A percentile compares a stretch with the other conserved stretches of the same genome.
Evolutionary conservation across 1,140 invertebrate species (phyloP).

Genomic region (Cotesia typhae): DNA sequence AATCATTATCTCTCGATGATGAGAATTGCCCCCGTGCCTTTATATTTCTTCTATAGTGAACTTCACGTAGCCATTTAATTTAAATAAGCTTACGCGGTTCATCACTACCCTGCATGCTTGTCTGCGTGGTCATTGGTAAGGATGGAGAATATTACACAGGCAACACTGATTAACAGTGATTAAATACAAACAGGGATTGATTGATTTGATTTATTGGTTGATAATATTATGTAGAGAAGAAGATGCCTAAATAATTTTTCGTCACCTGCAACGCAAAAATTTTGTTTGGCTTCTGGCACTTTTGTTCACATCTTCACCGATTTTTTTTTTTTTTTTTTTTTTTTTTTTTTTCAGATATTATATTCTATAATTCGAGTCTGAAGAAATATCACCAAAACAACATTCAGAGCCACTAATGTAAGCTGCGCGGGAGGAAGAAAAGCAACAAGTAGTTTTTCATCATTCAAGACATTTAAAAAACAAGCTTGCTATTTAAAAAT

Average conservation of each 20-base stretch:
- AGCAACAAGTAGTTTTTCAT: too few species aligned
- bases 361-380: neutral
- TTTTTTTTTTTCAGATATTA: too few species aligned
- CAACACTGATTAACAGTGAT: neutral
- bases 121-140: constrained; percentile 9
- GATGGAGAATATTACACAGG: constrained; percentile 4
- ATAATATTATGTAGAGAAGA: neutral
- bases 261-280: constrained; percentile 36
- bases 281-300: constrained; percentile 32
- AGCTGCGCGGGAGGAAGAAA: too few species aligned
- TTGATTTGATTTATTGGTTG: neutral
- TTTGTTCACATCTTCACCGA: neutral
- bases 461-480: neutral
- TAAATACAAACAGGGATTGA: neutral
- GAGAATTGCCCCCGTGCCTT: constrained; percentile 31
- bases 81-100: constrained; percentile 27
- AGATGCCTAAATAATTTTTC: constrained; percentile 17
- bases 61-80: constrained; percentile 30
- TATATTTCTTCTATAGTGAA: constrained; percentile 14
- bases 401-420: too few species aligned
- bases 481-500: neutral
- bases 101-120: constrained; percentile 28
- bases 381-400: constrained; percentile 16
- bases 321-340: too few species aligned
- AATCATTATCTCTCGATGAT: constrained; percentile 65